phyloP scores from a whole-genome alignment of 2,797 vertebrate species.

The Thripadectes ignobilis region DNA sequence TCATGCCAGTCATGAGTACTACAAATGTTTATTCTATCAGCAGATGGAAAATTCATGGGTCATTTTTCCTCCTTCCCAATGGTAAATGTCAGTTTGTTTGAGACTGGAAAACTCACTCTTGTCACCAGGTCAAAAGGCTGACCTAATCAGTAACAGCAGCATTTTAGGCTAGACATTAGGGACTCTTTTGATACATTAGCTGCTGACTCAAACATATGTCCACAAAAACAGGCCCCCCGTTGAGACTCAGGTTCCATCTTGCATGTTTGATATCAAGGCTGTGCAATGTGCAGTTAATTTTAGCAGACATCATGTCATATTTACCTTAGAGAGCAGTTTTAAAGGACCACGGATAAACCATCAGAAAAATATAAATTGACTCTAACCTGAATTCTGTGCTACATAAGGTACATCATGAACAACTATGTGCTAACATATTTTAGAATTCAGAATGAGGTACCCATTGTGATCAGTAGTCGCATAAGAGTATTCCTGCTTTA shows the following conservation, averaged over 20 bases:
- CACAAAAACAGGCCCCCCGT: background rate
- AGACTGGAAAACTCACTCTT: constrained; percentile 30
- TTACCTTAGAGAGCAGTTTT: background rate
- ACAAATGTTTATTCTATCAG: constrained; percentile 37
- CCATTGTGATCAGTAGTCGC: background rate
- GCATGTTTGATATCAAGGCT: background rate
- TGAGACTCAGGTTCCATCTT: background rate
- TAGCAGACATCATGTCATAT: background rate
- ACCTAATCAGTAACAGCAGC: constrained; percentile 12
- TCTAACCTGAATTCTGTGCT: background rate
- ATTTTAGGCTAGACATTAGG: background rate
- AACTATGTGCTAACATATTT: background rate
- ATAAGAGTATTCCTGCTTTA: background rate
- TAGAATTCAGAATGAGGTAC: background rate
- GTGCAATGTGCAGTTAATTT: background rate
- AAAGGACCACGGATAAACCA: background rate
- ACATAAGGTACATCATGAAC: background rate
- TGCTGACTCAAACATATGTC: constrained; percentile 29
- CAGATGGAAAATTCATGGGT: constrained; percentile 52
- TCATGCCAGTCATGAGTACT: background rate
- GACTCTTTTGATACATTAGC: background rate
- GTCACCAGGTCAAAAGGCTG: background rate
- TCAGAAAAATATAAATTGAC: background rate
- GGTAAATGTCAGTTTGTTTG: constrained; percentile 15
- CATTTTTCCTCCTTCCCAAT: constrained; percentile 49